phyloP scores from a whole-genome alignment of 2,113 vertebrate species.

The Phrynosoma platyrhinos region DNA sequence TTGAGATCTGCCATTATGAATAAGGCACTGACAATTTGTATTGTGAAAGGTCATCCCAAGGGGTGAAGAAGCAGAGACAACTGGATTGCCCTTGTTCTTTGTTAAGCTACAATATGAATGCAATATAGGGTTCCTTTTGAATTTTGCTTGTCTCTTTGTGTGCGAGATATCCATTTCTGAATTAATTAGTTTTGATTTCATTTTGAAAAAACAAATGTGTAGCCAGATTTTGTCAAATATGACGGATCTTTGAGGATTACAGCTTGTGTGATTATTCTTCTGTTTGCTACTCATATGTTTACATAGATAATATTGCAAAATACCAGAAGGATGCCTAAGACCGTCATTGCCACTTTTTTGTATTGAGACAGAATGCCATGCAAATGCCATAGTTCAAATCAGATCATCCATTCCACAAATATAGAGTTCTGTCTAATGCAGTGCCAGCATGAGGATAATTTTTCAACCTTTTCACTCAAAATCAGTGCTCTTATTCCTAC shows the following conservation, averaged over 20 bases:
- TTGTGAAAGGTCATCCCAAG: conserved; percentile 64
- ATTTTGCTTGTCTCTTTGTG: background rate
- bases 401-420: background rate
- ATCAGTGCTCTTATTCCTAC: background rate
- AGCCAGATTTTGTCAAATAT: background rate
- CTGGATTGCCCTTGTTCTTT: conserved; percentile 49
- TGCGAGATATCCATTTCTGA: background rate
- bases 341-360: background rate
- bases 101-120: conserved; percentile 42
- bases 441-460: background rate
- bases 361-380: background rate
- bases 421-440: background rate
- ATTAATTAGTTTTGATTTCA: background rate
- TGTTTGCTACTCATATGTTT: conserved; percentile 16
- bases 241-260: background rate
- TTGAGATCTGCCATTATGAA: conserved; percentile 82
- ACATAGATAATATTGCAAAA: background rate
- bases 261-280: conserved; percentile 10
- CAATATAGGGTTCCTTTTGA: conserved; percentile 29
- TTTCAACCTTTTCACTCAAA: background rate
- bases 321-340: background rate
- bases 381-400: background rate
- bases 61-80: conserved; percentile 60
- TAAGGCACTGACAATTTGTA: conserved; percentile 77
- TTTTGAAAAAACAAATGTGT: conserved; percentile 15